A percentile compares a stretch with the other conserved stretches of the same genome.
Conservation (phyloP, 2,888 invertebrate species). For the Phengaris alcon region DNA sequence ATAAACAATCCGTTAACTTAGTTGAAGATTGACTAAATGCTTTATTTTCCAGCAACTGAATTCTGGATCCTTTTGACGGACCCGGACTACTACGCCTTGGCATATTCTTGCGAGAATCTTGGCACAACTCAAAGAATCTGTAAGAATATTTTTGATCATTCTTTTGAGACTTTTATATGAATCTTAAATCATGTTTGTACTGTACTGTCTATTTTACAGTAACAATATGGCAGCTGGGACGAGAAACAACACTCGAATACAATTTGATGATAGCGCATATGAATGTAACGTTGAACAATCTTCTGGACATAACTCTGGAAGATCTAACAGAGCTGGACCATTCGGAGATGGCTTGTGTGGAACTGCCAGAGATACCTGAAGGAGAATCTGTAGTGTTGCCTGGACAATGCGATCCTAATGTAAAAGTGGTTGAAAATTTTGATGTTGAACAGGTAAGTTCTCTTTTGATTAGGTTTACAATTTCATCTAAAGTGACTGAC, state of each 20-base stretch:
- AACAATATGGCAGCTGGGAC: slow-evolving; percentile 58
- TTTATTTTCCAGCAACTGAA: slow-evolving; percentile 48
- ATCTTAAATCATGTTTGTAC: too few relatives aligned
- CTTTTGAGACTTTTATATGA: background rate
- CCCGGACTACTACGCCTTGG: slow-evolving; percentile 45
- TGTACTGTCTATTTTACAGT: slow-evolving; percentile 47
- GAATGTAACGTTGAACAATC: slow-evolving; percentile 42
- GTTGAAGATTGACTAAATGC: background rate
- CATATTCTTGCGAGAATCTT: slow-evolving; percentile 53
- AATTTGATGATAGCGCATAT: slow-evolving; percentile 45
- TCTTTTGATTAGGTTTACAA: background rate
- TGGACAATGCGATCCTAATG: slow-evolving; percentile 55
- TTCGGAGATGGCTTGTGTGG: slow-evolving; percentile 50
- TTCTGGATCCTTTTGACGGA: slow-evolving; percentile 54
- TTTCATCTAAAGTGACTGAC: background rate
- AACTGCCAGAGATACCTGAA: slow-evolving; percentile 51
- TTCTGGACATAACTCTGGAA: slow-evolving; percentile 44
- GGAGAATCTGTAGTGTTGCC: slow-evolving; percentile 55
- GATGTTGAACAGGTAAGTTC: slow-evolving; percentile 46
- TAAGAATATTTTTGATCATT: slow-evolving; percentile 1
- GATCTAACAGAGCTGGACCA: slow-evolving; percentile 48
- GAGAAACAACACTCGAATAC: slow-evolving; percentile 38
- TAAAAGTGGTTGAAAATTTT: slow-evolving; percentile 52
- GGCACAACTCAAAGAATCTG: slow-evolving; percentile 42
- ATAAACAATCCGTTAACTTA: too few relatives aligned